phyloP scores from a whole-genome alignment of 2,113 vertebrate genomes.

The Fregetta grallaria region DNA sequence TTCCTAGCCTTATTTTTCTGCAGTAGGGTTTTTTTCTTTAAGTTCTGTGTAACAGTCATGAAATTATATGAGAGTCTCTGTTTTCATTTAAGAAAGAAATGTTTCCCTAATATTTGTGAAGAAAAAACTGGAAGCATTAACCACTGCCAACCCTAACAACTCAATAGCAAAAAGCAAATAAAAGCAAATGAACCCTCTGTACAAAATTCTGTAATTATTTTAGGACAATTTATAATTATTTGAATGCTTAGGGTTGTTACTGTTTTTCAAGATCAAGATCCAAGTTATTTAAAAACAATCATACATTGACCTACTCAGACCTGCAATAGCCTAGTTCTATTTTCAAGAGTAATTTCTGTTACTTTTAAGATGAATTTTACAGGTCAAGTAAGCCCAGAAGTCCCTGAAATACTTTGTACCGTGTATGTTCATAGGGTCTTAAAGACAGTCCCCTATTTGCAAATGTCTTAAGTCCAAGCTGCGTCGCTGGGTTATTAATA shows the following conservation, averaged over 20 bases:
- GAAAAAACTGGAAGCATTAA: background rate
- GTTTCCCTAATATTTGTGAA: background rate
- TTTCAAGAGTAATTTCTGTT: background rate
- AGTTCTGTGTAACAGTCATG: background rate
- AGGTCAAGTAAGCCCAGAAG: background rate
- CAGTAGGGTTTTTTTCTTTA: background rate
- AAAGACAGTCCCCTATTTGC: background rate
- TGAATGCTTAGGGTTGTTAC: background rate
- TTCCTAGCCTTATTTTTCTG: background rate
- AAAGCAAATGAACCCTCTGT: background rate
- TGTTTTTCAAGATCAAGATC: background rate
- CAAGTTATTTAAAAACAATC: background rate
- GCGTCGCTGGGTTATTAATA: background rate
- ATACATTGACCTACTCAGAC: too few species aligned
- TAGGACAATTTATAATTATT: background rate
- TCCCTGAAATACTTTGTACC: background rate
- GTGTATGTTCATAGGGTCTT: too few species aligned
- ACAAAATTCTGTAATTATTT: background rate
- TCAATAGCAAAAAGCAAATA: background rate
- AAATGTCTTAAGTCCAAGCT: background rate
- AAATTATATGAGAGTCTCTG: background rate
- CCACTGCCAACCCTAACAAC: background rate
- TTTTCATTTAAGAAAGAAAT: slow-evolving; percentile 23
- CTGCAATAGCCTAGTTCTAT: background rate
- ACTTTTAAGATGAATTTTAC: background rate